These are phyloP conservation scores for Alentia gelatinosa DNA, from an alignment of 2,888 invertebrate species.

Conservation along the genomic window DNA sequence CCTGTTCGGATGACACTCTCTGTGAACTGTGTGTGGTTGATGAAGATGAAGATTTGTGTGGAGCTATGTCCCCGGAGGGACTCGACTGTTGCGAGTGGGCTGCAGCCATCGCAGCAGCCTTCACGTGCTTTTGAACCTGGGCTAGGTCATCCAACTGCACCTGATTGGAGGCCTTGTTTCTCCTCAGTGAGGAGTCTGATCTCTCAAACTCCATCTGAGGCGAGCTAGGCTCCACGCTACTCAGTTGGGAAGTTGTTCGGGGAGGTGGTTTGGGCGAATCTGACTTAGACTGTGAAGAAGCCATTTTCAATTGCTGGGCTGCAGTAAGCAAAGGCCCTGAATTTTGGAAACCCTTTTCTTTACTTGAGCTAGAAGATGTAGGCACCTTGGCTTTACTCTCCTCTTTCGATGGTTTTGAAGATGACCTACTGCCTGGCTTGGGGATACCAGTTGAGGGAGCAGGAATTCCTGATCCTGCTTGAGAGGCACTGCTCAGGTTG, in stretches of 20 bases:
- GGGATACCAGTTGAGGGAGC: constrained; percentile 54
- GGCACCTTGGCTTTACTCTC: constrained; percentile 41
- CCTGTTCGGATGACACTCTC: not conserved
- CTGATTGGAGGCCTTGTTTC: constrained; percentile 6
- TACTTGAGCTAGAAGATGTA: constrained; percentile 1
- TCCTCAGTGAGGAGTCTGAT: constrained; percentile 12
- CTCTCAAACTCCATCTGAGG: not conserved
- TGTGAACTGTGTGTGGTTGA: constrained; percentile 35
- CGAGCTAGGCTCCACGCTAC: not conserved
- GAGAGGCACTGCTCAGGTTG: constrained; percentile 31
- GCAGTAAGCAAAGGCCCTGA: not conserved
- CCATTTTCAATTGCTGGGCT: not conserved
- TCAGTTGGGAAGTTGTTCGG: not conserved
- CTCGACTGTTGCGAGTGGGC: not conserved
- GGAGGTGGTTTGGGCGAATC: not conserved
- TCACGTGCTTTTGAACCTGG: not conserved
- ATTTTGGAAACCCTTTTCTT: constrained; percentile 8
- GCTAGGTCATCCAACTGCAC: constrained; percentile 20
- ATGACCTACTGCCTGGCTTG: constrained; percentile 40
- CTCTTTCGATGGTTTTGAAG: constrained; percentile 67
- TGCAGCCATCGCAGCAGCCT: constrained; percentile 50
- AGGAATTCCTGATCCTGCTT: constrained; percentile 52
- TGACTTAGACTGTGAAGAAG: not conserved
- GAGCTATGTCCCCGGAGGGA: not conserved
- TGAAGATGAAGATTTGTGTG: constrained; percentile 37